Conservation (phyloP, 2,888 invertebrate species). For the Onchidella celtica region DNA sequence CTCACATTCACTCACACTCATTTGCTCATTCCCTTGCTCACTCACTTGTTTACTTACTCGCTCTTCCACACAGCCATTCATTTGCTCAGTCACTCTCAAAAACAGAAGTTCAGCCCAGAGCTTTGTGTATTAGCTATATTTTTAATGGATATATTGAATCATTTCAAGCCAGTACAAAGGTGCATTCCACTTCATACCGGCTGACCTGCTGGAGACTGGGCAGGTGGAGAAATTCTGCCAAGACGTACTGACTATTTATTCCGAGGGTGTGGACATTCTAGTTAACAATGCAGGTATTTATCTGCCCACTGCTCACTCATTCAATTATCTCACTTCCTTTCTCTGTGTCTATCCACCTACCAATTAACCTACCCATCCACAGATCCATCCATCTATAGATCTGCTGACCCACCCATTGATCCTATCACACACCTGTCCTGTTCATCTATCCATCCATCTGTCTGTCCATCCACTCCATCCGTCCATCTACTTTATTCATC, state of each 20-base stretch:
- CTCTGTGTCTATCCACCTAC: neutral
- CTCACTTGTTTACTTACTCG: too few species aligned
- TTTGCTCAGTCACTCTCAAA: too few species aligned
- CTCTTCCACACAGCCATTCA: too few species aligned
- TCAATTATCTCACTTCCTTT: neutral
- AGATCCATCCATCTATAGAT: neutral
- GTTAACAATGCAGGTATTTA: conserved; percentile 75
- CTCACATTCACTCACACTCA: too few species aligned
- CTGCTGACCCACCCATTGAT: neutral
- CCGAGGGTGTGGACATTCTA: conserved; percentile 67
- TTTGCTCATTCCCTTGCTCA: too few species aligned
- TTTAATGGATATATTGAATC: too few species aligned
- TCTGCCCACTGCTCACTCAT: neutral
- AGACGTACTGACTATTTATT: conserved; percentile 47
- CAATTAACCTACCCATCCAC: neutral
- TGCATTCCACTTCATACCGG: conserved; percentile 36
- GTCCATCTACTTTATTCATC: too few species aligned
- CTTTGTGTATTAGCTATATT: too few species aligned
- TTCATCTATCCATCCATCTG: neutral
- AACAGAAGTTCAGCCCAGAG: too few species aligned
- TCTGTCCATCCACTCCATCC: neutral
- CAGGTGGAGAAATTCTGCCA: conserved; percentile 53
- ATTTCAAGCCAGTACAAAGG: conserved; percentile 15
- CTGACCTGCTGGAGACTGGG: conserved; percentile 54
- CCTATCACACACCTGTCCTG: neutral